These are phyloP conservation scores for Parascotia fuliginaria DNA, from an alignment of 2,888 invertebrate species.

Conservation along the genomic window DNA sequence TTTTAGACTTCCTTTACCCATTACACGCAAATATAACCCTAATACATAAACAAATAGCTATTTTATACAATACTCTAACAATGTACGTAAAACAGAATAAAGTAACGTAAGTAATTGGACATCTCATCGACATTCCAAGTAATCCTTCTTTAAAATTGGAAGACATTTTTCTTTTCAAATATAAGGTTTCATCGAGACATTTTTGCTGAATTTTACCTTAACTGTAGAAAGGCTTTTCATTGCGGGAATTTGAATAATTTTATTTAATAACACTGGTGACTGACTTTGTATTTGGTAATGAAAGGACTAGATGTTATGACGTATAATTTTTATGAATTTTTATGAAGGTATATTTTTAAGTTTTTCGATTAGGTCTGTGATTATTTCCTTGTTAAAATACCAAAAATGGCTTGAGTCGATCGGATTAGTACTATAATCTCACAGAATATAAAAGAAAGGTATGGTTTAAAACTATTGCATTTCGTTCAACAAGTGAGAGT, in stretches of 20 bases:
- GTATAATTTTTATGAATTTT: slow-evolving; percentile 1
- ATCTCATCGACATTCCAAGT: neutral
- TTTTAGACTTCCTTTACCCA: too few species aligned
- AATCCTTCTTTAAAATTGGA: slow-evolving; percentile 1
- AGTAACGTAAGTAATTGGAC: neutral
- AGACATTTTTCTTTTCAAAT: slow-evolving; percentile 1
- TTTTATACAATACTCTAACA: too few species aligned
- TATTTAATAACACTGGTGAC: slow-evolving; percentile 6
- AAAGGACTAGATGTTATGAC: slow-evolving; percentile 1
- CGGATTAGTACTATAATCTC: too few species aligned
- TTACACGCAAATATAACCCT: too few species aligned
- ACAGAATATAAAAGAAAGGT: too few species aligned
- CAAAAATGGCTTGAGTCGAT: too few species aligned
- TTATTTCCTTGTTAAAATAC: too few species aligned
- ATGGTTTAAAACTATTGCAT: too few species aligned
- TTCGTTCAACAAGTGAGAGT: too few species aligned
- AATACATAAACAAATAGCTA: too few species aligned
- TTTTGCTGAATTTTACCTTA: slow-evolving; percentile 2
- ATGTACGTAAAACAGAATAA: neutral
- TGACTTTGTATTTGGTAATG: neutral
- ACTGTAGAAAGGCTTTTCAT: neutral
- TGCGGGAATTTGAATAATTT: neutral
- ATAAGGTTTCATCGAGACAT: neutral
- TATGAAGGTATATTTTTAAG: too few species aligned
- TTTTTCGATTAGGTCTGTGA: too few species aligned